Evolutionary conservation across 1,140 invertebrate species (phyloP).

Genomic region (Drosophila nigromelanica): DNA sequence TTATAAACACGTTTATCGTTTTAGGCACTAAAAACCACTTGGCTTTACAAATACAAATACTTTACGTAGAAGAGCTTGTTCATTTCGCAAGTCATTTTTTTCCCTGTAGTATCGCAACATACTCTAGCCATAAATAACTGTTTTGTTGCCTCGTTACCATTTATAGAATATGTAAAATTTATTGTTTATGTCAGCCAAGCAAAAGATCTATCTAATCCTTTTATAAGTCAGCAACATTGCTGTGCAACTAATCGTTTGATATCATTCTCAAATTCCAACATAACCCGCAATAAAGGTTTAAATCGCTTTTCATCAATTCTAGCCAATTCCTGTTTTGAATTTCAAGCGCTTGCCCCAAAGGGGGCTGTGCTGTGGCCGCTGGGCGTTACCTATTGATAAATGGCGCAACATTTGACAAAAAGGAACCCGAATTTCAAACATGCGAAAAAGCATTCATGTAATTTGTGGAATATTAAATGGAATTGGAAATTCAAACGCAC

Average conservation of each 20-base stretch:
- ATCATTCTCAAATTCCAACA: constrained; percentile 27
- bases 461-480: constrained; percentile 31
- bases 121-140: background rate
- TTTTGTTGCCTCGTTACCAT: background rate
- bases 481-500: constrained; percentile 25
- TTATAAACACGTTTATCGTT: no score
- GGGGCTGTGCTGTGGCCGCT: background rate
- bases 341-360: constrained; percentile 34
- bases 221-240: background rate
- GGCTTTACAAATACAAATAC: no score
- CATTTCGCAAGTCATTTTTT: no score
- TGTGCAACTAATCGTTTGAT: constrained; percentile 21
- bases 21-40: no score
- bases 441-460: constrained; percentile 24
- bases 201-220: constrained; percentile 2
- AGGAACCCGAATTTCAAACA: constrained; percentile 12
- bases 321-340: constrained; percentile 55
- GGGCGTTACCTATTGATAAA: constrained; percentile 36
- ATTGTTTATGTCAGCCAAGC: background rate
- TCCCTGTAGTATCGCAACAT: no score
- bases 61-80: no score
- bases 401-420: constrained; percentile 25
- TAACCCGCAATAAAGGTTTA: constrained; percentile 19
- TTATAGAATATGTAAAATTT: background rate
- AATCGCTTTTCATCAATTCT: constrained; percentile 47